A percentile compares a stretch with the other conserved stretches of the same genome.
phyloP scores from a whole-genome alignment of 2,888 invertebrate species.

The Eristalis tenax region DNA sequence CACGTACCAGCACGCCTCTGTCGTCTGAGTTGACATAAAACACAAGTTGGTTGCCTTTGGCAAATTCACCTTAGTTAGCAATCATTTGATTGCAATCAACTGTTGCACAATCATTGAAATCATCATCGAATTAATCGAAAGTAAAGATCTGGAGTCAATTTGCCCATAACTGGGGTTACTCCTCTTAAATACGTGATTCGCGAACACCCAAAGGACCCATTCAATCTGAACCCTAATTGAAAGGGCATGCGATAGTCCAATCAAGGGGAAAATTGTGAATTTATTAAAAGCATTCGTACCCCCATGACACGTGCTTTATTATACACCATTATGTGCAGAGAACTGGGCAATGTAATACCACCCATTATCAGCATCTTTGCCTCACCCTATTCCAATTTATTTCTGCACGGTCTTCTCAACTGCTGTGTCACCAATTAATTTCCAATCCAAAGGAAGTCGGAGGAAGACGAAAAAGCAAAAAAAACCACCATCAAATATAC shows the following conservation, averaged over 20 bases:
- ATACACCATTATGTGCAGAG: slow-evolving; percentile 25
- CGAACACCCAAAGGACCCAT: not conserved
- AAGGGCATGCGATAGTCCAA: slow-evolving; percentile 5
- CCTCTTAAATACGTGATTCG: not conserved
- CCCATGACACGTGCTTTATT: slow-evolving; percentile 25
- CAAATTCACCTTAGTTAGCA: too few relatives aligned
- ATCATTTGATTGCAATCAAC: too few relatives aligned
- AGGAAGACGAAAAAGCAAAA: not conserved
- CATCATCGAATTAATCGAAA: too few relatives aligned
- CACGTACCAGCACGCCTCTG: too few relatives aligned
- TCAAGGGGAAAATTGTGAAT: slow-evolving; percentile 33
- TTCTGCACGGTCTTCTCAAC: not conserved
- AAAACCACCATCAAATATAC: not conserved
- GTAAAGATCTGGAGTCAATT: too few relatives aligned
- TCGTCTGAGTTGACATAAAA: too few relatives aligned
- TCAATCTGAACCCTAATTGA: not conserved
- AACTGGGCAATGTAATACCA: slow-evolving; percentile 38
- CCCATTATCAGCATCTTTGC: slow-evolving; percentile 50
- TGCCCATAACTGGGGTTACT: too few relatives aligned
- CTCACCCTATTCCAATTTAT: slow-evolving; percentile 22
- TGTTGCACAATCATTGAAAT: too few relatives aligned
- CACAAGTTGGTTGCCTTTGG: too few relatives aligned
- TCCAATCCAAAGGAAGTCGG: slow-evolving; percentile 45
- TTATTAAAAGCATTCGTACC: slow-evolving; percentile 18
- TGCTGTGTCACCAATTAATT: slow-evolving; percentile 62